Evolutionary conservation across 2,888 invertebrate genomes (phyloP), one percentile per base, ranked within the genome.

Genomic region (Ochropleura plecta): DNA sequence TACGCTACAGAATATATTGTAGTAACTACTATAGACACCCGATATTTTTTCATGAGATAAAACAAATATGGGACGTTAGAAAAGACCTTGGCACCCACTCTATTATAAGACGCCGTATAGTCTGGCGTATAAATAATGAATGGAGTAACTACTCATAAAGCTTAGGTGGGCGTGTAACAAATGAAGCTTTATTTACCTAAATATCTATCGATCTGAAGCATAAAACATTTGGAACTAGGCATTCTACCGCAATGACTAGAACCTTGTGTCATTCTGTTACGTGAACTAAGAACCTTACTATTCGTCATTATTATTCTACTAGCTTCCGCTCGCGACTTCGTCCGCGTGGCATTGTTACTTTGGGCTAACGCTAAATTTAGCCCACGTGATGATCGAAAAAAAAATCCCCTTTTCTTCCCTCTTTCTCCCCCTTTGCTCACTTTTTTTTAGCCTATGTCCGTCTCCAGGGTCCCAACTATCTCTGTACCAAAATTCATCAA

Each of bases 101-200:
- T 44, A 14, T 63, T 42, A 8, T 18, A 10, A 66, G 82, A 69
- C 75, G 78, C 82, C 81, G 30, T 16, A 42, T 18, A 62, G 81
- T 81, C 81, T 81, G 73, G 55, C 42, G 51, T 73, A 73, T 73
- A 59, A 67, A 73, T 80, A 81, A 81, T 81, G 48, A 80, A 62
- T 63, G 48, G 48, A n/a, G 8, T 71, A 62, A 53, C 20, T 48
- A 60, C 59, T 60, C 53, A 55, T 70, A 71, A 67, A 76, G 55
- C 40, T 77, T 55, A 16, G 30, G 46, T 16, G 6, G n/a, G 20
- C 57, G 42, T 63, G 46, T 51, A 70, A 67, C 44, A 48, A 59
- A 59, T 51, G 42, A 48, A 63, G 9, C 57, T 77, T 70, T 62
- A 66, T 66, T 68, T 66, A 63, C 44, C 20, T 20, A 49, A 8